Evolutionary conservation across 1,140 invertebrate species (phyloP).

Genomic region (Campoletis sonorensis): DNA sequence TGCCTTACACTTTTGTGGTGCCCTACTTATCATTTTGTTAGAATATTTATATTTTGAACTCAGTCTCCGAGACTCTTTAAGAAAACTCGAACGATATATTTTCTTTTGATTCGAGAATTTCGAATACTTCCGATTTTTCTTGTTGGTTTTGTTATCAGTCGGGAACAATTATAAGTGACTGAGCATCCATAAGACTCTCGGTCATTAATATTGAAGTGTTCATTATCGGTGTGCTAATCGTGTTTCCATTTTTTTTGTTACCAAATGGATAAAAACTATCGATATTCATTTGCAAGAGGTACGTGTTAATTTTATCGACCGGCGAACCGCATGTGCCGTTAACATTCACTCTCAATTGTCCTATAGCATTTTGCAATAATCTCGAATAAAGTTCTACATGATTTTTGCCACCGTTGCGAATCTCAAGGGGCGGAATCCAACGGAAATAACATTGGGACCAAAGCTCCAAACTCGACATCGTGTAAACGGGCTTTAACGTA

Average conservation of each 20-base stretch:
- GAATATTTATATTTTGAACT: too few species aligned
- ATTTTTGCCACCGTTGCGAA: constrained; percentile 85
- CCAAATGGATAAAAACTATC: constrained; percentile 75
- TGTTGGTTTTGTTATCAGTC: constrained; percentile 62
- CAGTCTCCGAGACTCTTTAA: too few species aligned
- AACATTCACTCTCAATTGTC: constrained; percentile 72
- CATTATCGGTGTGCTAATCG: constrained; percentile 72
- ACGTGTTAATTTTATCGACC: constrained; percentile 65
- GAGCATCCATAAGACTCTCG: constrained; percentile 71
- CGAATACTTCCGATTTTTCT: not conserved
- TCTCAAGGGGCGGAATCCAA: constrained; percentile 90
- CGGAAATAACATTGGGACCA: constrained; percentile 94
- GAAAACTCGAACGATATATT: not conserved
- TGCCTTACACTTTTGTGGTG: too few species aligned
- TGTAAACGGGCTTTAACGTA: constrained; percentile 76
- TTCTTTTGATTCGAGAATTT: not conserved
- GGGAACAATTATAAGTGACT: constrained; percentile 69
- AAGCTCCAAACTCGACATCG: constrained; percentile 82
- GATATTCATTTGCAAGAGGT: constrained; percentile 69
- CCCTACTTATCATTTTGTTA: too few species aligned
- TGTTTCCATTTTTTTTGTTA: constrained; percentile 67
- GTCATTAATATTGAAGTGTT: constrained; percentile 70
- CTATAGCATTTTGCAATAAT: constrained; percentile 78
- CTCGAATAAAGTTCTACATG: constrained; percentile 81
- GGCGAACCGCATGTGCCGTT: constrained; percentile 59